Evolutionary conservation across 2,888 invertebrate species (phyloP).

Genomic region (Peribatodes rhomboidaria): DNA sequence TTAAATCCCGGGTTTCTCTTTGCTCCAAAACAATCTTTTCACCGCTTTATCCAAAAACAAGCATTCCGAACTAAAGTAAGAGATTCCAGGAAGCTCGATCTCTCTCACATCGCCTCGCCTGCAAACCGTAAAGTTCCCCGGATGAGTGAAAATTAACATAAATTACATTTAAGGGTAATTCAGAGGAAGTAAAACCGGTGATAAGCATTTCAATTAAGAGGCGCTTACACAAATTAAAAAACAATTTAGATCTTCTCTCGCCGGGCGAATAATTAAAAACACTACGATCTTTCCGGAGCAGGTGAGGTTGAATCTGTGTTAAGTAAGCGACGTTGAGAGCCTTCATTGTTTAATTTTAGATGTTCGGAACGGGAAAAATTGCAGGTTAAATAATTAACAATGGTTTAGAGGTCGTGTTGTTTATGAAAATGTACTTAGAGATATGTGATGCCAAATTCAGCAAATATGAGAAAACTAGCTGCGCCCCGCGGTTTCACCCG

Average conservation of each 20-base stretch:
- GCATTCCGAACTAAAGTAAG: constrained; percentile 10
- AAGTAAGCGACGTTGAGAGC: not conserved
- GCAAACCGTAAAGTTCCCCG: constrained; percentile 42
- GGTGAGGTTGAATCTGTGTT: constrained; percentile 32
- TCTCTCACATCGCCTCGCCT: constrained; percentile 21
- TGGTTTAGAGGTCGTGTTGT: not conserved
- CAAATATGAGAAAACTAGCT: not conserved
- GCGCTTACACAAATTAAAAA: constrained; percentile 54
- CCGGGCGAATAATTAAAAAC: constrained; percentile 54
- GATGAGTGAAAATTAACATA: constrained; percentile 50
- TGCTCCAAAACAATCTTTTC: no score
- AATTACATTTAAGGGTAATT: constrained; percentile 47
- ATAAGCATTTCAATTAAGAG: constrained; percentile 55
- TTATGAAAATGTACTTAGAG: not conserved
- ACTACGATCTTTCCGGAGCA: constrained; percentile 42
- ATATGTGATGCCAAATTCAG: not conserved
- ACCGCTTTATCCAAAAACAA: no score
- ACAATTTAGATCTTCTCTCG: constrained; percentile 51
- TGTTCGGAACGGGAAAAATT: not conserved
- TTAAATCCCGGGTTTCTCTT: no score
- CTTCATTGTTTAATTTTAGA: constrained; percentile 12
- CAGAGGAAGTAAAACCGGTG: constrained; percentile 50
- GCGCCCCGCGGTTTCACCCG: no score
- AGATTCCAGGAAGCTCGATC: constrained; percentile 13
- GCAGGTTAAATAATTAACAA: not conserved